Base-by-base conservation (phyloP, 2,888 invertebrate genomes). In the Stenodera caucasica region DNA sequence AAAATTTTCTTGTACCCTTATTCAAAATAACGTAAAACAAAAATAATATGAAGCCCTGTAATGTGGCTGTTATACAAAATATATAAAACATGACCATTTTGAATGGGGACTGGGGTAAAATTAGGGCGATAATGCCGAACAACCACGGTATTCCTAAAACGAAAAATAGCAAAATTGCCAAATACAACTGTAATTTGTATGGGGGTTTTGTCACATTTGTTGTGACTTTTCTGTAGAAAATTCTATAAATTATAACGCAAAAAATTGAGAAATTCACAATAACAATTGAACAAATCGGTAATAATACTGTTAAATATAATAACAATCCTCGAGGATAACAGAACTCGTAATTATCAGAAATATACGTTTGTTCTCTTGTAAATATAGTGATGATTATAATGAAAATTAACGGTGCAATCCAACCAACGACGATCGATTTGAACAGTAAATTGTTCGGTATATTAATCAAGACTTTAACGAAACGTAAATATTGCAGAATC, bases 401-500 rank as follows among this genome's bases (percentile, higher is more conserved):
- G 0, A 86, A 81, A 29, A 84, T 78, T 55, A 84, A 74, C 0
- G 86, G 86, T 33, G 82, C 74, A 35, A 88, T 85, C 88, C 89
- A 90, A 7, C 88, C 85, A 67, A 88, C 85, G 0, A 86, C 77
- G 3, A 84, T 82, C 0, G 87, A 85, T 72, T 88, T 85, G 57
- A 87, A 72, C 53, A 88, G 78, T 72, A 89, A 85, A 60, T 85
- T 83, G 0, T 86, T 84, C 12, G 85, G 83, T 51, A 83, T 83
- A 14, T 84, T 81, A 0, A 85, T 84, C 55, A 89, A 83, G 2
- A 90, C 87, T 70, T 84, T 82, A 18, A 90, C 89, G 65, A 89
- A 83, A 54, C 87, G 81, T 49, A 86, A 81, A 72, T 90, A 90
- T 55, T 90, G 89, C 30, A 89, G 74, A 0, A 87, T 81, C 1